Conservation (phyloP, 64 coral and sea anemone genomes). For the Stichodactyla helianthus region DNA sequence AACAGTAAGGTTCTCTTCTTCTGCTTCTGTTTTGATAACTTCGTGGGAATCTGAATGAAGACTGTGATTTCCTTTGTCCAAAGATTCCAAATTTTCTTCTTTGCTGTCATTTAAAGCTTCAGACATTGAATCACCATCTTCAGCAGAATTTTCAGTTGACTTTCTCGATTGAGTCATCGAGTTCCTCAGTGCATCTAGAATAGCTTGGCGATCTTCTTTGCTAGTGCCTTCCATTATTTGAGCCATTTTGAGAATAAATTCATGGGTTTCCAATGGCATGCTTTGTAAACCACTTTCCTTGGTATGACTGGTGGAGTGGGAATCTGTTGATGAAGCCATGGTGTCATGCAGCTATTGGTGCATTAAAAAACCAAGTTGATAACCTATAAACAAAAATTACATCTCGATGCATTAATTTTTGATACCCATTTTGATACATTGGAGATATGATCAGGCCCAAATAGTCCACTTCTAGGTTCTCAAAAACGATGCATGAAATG, state of each 20-base stretch:
- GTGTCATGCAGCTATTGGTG: not conserved
- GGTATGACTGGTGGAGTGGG: not conserved
- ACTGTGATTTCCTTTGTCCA: not conserved
- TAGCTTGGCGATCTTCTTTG: not conserved
- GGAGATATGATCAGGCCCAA: too few species aligned
- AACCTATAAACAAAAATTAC: not conserved
- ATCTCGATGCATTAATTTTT: not conserved
- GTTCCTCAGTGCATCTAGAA: not conserved
- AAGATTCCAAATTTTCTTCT: not conserved
- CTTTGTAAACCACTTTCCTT: not conserved
- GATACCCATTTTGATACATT: too few species aligned
- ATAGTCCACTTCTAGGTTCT: too few species aligned
- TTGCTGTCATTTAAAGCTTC: not conserved
- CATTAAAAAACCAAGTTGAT: not conserved
- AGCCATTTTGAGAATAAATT: not conserved
- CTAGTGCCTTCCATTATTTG: slow-evolving; percentile 12
- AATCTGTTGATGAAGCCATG: slow-evolving; percentile 4
- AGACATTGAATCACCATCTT: not conserved
- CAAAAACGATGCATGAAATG: too few species aligned
- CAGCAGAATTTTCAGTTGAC: not conserved
- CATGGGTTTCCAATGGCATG: not conserved
- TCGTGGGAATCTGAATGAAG: not conserved
- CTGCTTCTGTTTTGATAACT: not conserved
- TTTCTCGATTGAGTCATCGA: not conserved
- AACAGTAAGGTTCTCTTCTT: not conserved